Percentiles rank a stretch among this genome's conserved stretches.
phyloP scores from a whole-genome alignment of 2,113 vertebrate species.

The Scytalopus superciliaris region DNA sequence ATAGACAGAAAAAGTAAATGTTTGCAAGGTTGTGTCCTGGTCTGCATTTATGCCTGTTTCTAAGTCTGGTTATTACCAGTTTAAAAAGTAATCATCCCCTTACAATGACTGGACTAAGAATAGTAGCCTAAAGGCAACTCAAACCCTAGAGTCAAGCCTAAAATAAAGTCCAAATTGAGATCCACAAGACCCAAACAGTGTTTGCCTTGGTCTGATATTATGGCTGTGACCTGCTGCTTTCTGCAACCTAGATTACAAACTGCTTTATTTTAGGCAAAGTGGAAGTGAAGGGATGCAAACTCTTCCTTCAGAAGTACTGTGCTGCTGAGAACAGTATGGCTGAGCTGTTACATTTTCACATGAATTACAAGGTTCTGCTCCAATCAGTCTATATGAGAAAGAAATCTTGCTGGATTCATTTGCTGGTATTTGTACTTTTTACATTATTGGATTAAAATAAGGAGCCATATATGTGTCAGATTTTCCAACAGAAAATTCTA shows the following conservation, averaged over 20 bases:
- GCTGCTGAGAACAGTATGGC: not conserved
- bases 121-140: not conserved
- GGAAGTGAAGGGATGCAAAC: not conserved
- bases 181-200: not conserved
- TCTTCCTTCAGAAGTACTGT: not conserved
- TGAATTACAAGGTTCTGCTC: not conserved
- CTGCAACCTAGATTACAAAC: not conserved
- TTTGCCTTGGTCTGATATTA: not conserved
- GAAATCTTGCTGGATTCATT: not conserved
- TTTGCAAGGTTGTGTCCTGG: not conserved
- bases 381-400: not conserved
- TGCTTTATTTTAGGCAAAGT: not conserved
- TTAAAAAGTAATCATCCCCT: not conserved
- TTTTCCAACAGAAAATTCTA: not conserved
- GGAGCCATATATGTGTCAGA: not conserved
- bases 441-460: not conserved
- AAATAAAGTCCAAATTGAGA: not conserved
- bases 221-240: not conserved
- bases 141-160: not conserved
- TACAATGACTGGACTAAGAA: not conserved
- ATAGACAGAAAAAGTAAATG: conserved; percentile 17
- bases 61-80: not conserved
- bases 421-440: not conserved
- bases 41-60: not conserved
- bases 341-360: conserved; percentile 31